Base-by-base conservation (phyloP, 2,113 vertebrate genomes). In the Brienomyrus brachyistius region DNA sequence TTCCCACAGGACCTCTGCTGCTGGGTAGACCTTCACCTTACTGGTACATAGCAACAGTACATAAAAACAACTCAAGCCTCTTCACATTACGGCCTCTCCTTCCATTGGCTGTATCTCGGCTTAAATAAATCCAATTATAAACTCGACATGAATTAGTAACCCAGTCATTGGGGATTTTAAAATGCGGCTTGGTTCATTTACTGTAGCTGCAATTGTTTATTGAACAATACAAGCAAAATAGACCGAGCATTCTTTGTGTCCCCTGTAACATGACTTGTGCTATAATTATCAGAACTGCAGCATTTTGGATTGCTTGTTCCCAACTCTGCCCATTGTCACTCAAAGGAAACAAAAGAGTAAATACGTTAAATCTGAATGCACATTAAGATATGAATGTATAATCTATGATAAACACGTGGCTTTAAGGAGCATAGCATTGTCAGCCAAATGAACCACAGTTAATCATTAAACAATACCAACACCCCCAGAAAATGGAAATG, bases 381-480 rank as follows among this genome's bases (percentile, higher is more conserved):
- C 23, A 51, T 87, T 86, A 52, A 90, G 15, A 90, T 54, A 77
- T 70, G 15, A 90, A 89, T 88, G 56, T 87, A 90, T 90, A 87
- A 89, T 90, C 87, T 90, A 77, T 86, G 77, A 83, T 86, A 47
- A 80, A 88, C 66, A 83, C 47, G 89, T 83, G 86, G 85, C 45
- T 92, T 86, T 91, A 86, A 89, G 83, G 51, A 90, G 89, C 48
- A 88, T 84, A 80, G 51, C 31, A 35, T 86, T 89, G 51, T 90
- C 91, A 86, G 90, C 90, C 35, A 47, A 92, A 91, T 62, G 35
- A 89, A 90, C 90, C 54, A 70, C n/a, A 89, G 51, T 86, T 92
- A 87, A 92, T 91, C 87, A 92, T 92, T 91, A 91, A 91, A 91
- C 89, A 91, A 91, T 88, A 91, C 84, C 88, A 80, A 91, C 90